Evolutionary conservation across 2,113 vertebrate species (phyloP), one percentile per base, ranked within the genome.

Genomic region (Gymnorhina tibicen): DNA sequence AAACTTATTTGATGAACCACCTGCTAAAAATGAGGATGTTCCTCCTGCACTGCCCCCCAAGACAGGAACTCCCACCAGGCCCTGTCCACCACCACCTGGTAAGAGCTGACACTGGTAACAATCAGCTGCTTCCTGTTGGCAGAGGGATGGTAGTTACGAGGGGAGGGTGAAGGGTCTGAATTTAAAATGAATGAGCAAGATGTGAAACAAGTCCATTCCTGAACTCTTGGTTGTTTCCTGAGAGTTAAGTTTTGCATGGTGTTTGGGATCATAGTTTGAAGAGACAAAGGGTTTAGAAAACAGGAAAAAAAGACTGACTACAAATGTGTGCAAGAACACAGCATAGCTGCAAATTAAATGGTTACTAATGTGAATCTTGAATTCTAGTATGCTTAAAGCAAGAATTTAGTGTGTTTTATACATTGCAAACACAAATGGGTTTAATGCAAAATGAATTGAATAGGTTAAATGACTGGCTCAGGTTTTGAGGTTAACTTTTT

Each of bases 1-100:
- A 95, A 99, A 98, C 89, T 74, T 98, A 63, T 99, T 99, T 96
- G 98, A 99, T 91, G 99, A 99, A 30, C 97, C 98, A 77, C 89
- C 95, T 30, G 96, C 97, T 92, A 97, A 98, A 92, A 97, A 78
- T 94, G 96, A 99, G 41, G 99, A 99, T n/a, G 91, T 98, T 55
- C 99, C 99, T 92, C 99, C 99, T 68, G 99, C 99, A 47, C 97
- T 99, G 96, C 99, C 99, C 27, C 99, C 99, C 32, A 99, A 99
- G 98, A 99, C 98, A 13, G 99, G 99, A 95, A 99, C 99, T 21
- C 99, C 99, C 81, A 99, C 99, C 24, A 98, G 99, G 96, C 99
- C 99, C 22, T 99, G 99, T 56, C 99, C 99, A 27, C 99, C 99
- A 53, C 99, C 99, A 60, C 99, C 99, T 97, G 99, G 99, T 99